A percentile compares a stretch with the other conserved stretches of the same genome.
phyloP scores from a whole-genome alignment of 2,113 vertebrate species.

The Tragelaphus buxtoni region DNA sequence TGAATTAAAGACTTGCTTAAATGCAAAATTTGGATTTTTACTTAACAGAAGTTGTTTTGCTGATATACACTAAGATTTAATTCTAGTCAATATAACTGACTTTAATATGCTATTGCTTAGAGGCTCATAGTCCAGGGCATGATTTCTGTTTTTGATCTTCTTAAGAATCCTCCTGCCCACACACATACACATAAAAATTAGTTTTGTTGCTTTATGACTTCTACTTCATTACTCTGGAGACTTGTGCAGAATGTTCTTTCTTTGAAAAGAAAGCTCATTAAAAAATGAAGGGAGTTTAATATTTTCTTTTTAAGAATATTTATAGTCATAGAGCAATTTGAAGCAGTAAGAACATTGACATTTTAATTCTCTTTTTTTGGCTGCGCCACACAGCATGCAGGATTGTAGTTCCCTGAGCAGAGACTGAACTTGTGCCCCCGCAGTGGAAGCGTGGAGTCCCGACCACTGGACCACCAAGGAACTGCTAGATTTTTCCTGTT shows the following conservation, averaged over 20 bases:
- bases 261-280: conserved; percentile 5
- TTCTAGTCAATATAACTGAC: neutral
- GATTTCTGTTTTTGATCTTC: conserved; percentile 16
- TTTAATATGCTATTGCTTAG: conserved; percentile 4
- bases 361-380: conserved; percentile 11
- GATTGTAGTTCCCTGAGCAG: neutral
- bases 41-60: neutral
- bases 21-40: conserved; percentile 17
- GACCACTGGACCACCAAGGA: neutral
- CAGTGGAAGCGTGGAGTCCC: neutral
- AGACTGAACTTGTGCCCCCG: neutral
- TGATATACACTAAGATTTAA: neutral
- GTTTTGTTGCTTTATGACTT: conserved; percentile 4
- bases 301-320: conserved; percentile 9
- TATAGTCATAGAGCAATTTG: conserved; percentile 17
- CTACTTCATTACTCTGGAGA: neutral
- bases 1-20: conserved; percentile 16
- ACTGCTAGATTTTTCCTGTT: neutral
- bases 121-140: neutral
- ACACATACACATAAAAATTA: neutral
- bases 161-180: neutral
- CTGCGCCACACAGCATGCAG: neutral
- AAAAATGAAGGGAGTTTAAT: neutral
- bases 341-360: neutral
- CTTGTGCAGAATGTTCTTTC: conserved; percentile 19